phyloP scores from a whole-genome alignment of 2,888 invertebrate genomes.

The Tetropium fuscum region DNA sequence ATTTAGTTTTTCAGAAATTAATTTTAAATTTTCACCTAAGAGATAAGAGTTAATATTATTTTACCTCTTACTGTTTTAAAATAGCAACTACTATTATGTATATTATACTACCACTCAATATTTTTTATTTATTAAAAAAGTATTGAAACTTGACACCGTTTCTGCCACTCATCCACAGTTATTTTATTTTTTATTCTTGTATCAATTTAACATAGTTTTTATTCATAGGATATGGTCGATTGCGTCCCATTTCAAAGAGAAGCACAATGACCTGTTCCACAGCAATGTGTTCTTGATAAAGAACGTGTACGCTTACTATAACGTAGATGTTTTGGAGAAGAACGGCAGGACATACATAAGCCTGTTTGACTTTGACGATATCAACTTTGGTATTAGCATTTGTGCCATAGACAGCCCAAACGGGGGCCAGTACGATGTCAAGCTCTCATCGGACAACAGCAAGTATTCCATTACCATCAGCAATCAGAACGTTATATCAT shows the following conservation, averaged over 20 bases:
- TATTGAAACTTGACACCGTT: too few relatives aligned
- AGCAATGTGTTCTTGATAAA: slow-evolving; percentile 34
- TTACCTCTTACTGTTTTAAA: too few relatives aligned
- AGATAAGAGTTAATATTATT: too few relatives aligned
- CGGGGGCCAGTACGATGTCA: slow-evolving; percentile 34
- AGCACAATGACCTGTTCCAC: slow-evolving; percentile 36
- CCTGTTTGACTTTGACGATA: slow-evolving; percentile 41
- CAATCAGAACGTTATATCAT: slow-evolving; percentile 35
- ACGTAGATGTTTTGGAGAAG: slow-evolving; percentile 40
- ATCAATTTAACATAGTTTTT: too few relatives aligned
- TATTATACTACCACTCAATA: too few relatives aligned
- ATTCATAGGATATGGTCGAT: slow-evolving; percentile 36
- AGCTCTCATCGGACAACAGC: slow-evolving; percentile 37
- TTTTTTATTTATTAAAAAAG: too few relatives aligned
- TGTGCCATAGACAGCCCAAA: slow-evolving; percentile 34
- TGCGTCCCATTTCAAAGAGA: slow-evolving; percentile 39
- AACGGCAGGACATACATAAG: slow-evolving; percentile 39
- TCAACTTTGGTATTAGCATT: slow-evolving; percentile 41
- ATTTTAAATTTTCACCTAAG: too few relatives aligned
- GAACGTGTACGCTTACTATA: slow-evolving; percentile 37
- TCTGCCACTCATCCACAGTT: too few relatives aligned
- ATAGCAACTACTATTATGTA: too few relatives aligned
- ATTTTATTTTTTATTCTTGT: too few relatives aligned
- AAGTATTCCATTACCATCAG: slow-evolving; percentile 34
- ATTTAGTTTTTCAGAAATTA: too few relatives aligned